Base-by-base conservation (phyloP, 2,888 invertebrate species). In the Eulithis testata region DNA sequence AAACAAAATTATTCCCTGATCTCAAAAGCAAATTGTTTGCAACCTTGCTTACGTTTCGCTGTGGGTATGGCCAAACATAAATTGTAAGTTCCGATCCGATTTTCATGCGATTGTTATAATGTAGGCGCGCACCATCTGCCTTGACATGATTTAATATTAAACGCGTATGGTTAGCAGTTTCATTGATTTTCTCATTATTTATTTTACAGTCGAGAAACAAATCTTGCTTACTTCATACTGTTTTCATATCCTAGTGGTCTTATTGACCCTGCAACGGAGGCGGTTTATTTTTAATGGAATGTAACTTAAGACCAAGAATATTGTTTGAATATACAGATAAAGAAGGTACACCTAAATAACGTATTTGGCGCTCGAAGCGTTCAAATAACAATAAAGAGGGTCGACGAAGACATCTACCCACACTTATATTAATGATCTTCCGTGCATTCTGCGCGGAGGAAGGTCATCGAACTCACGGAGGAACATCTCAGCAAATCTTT, bases 401-500 rank as follows among this genome's bases (percentile, higher is more conserved):
- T 79, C 81, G 83, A 73, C 77, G 77, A 76, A 78, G 78, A 73
- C 75, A 77, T 72, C 77, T 78, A 80, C 81, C 79, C 81, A 79
- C 81, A 81, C 78, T 79, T 78, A 66, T 64, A 74, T 50, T 50
- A 27, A 9, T 84, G 80, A 80, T 85, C 82, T 84, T 88, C 83
- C 83, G 79, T 84, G 87, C 86, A 87, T 84, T 86, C 83, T 82
- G 83, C 81, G 81, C 79, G 78, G 75, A 79, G 76, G 75, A 75
- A 83, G 90, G 86, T 88, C 86, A 79, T 81, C 85, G 88, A 90
- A 85, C 91, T 76, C 79, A 72, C 74, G 72, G 78, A 84, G 83
- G 81, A 87, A 86, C 84, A 87, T 87, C 88, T 87, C 82, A 82
- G 87, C 87, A 85, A 88, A 91, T 88, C 86, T 88, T 89, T 87